Conservation (phyloP, 2,888 invertebrate genomes). For the Amphimallon solstitiale region DNA sequence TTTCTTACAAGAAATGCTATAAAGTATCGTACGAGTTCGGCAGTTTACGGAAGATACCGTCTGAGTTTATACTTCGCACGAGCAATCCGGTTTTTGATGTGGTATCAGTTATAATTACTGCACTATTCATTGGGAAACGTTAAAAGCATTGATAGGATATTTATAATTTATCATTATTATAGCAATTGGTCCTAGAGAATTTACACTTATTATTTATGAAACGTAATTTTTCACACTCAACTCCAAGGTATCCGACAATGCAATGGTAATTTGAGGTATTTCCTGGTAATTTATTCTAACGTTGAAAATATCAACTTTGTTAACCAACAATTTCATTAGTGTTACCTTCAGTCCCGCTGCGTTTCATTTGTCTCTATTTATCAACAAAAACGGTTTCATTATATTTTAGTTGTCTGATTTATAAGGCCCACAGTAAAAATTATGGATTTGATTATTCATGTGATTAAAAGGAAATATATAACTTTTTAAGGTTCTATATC, state of each 20-base stretch:
- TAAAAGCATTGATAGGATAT: background rate
- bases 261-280: conserved; percentile 12
- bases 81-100: conserved; percentile 3
- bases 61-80: background rate
- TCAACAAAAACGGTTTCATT: conserved; percentile 4
- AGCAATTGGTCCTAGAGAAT: background rate
- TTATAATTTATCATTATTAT: conserved; percentile 14
- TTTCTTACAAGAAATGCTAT: background rate
- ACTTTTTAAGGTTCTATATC: too few relatives aligned
- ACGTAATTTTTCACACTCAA: conserved; percentile 20
- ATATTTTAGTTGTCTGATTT: conserved; percentile 1
- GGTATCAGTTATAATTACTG: conserved; percentile 11
- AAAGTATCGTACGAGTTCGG: background rate
- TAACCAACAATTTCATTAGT: conserved; percentile 1
- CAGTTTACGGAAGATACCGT: background rate
- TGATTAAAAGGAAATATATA: too few relatives aligned
- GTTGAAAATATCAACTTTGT: conserved; percentile 6
- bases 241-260: background rate
- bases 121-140: conserved; percentile 16
- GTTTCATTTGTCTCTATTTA: conserved; percentile 23
- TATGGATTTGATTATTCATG: background rate
- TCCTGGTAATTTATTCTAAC: conserved; percentile 26
- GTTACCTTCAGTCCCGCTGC: background rate
- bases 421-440: background rate
- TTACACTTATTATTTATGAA: conserved; percentile 13